A percentile compares a stretch with the other conserved stretches of the same genome.
These are phyloP conservation scores for Schizopygopsis malacanthus DNA, from an alignment of 2,797 vertebrate genomes.

Conservation along the genomic window DNA sequence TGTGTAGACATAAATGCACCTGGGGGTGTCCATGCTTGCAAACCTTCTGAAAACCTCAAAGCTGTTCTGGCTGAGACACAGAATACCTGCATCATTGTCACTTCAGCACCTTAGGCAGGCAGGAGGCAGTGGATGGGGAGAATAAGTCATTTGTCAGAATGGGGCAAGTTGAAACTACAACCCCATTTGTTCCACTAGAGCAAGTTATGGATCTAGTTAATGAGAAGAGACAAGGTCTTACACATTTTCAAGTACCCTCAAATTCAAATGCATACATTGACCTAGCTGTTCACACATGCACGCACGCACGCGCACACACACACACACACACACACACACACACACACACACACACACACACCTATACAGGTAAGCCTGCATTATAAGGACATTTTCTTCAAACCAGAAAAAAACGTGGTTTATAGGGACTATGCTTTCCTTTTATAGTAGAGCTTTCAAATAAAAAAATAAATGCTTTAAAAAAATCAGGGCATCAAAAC, in stretches of 20 bases:
- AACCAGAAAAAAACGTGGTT: too few species aligned
- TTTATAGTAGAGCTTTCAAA: too few species aligned
- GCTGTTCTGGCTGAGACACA: conserved; percentile 59
- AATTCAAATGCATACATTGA: conserved; percentile 38
- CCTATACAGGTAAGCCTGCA: too few species aligned
- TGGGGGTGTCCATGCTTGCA: conserved; percentile 72
- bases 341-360: not conserved
- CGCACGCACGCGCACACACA: too few species aligned
- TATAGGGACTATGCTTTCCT: too few species aligned
- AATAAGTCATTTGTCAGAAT: conserved; percentile 52
- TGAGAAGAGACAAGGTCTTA: conserved; percentile 50
- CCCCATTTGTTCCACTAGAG: conserved; percentile 48
- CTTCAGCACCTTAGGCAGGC: conserved; percentile 57
- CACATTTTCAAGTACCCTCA: conserved; percentile 29
- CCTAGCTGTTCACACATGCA: conserved; percentile 9
- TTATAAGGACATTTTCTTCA: too few species aligned
- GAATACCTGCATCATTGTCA: conserved; percentile 60
- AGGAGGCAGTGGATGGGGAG: conserved; percentile 50
- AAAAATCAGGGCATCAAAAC: too few species aligned
- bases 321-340: too few species aligned
- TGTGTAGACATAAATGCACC: conserved; percentile 72
- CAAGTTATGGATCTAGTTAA: conserved; percentile 45
- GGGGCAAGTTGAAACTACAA: conserved; percentile 53
- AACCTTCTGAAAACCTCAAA: conserved; percentile 68
- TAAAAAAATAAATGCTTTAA: too few species aligned